Conservation (phyloP, 2,888 invertebrate species). For the Amiota mariae region DNA sequence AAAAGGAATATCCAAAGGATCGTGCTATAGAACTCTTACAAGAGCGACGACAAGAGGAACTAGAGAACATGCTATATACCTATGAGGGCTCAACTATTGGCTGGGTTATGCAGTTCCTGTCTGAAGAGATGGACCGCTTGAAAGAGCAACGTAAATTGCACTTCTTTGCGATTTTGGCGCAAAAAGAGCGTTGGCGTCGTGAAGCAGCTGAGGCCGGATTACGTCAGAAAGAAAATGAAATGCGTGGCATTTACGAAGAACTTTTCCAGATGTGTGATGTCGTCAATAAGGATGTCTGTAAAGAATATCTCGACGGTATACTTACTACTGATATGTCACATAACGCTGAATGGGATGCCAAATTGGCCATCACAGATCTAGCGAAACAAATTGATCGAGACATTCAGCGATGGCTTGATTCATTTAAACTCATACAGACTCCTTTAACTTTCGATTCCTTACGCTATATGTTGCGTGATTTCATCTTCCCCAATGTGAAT, state of each 20-base stretch:
- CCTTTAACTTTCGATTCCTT: conserved; percentile 56
- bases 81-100: conserved; percentile 84
- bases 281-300: conserved; percentile 76
- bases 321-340: conserved; percentile 78
- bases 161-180: conserved; percentile 84
- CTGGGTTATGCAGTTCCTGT: conserved; percentile 82
- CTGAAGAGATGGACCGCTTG: conserved; percentile 84
- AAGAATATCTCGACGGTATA: conserved; percentile 79
- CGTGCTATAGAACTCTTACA: conserved; percentile 41
- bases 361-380: conserved; percentile 75
- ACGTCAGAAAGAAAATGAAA: conserved; percentile 83
- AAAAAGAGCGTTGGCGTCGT: conserved; percentile 82
- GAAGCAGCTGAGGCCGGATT: conserved; percentile 88
- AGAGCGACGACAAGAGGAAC: conserved; percentile 65
- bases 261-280: conserved; percentile 80
- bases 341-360: conserved; percentile 76
- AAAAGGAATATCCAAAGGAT: background rate
- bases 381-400: conserved; percentile 77
- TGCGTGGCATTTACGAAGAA: conserved; percentile 84
- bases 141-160: conserved; percentile 86
- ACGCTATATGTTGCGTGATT: conserved; percentile 50
- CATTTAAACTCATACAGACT: conserved; percentile 55
- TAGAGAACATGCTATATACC: conserved; percentile 76
- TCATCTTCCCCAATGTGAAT: conserved; percentile 54
- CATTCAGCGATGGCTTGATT: conserved; percentile 57